Base-by-base conservation (phyloP, 2,113 vertebrate species). In the Pluvianellus socialis region DNA sequence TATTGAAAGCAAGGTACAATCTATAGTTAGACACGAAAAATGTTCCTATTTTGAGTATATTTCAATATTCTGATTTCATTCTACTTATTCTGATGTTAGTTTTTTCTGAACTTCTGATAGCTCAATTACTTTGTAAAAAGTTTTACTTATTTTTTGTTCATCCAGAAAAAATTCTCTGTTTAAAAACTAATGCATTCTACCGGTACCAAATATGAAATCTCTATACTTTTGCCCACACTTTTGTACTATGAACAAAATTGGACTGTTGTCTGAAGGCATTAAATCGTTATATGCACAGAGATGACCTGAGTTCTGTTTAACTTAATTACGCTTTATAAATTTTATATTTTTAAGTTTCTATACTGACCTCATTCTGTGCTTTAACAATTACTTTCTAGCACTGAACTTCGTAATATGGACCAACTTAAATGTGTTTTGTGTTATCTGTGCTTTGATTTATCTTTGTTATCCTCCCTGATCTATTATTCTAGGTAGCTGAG, bases 1-100 rank as follows among this genome's bases (percentile, higher is more conserved):
- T 58, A 49, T 90, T 87, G 81, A 97, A 97, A 92, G 80, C 44
- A 81, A 92, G 2, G 19, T 91, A 45, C 71, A 70, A 40, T 86
- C 96, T 96, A 90, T 91, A 97, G 94, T 97, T 95, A 96, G 82
- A 82, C 21, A 27, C 14, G 75, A 63, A 84, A 97, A 95, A 75
- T n/a, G 67, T 92, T 96, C 33, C 91, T 97, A 83, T 96, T 96
- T 97, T 96, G 70, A 80, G 86, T 95, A 24, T 79, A 87, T 96
- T 87, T 97, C 77, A 91, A 44, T 95, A 92, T 86, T 75, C 87
- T 89, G 82, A 77, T 94, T 96, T 91, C 61, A 93, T 77, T 65
- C 58, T 86, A 74, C 94, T 94, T 96, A 55, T 65, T 96, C 80
- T 72, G 75, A 80, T 85, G 45, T 71, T 92, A 88, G 61, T 30